A percentile compares a stretch with the other conserved stretches of the same genome.
Conservation (phyloP, 2,888 invertebrate genomes). For the Macrosiphum euphorbiae region DNA sequence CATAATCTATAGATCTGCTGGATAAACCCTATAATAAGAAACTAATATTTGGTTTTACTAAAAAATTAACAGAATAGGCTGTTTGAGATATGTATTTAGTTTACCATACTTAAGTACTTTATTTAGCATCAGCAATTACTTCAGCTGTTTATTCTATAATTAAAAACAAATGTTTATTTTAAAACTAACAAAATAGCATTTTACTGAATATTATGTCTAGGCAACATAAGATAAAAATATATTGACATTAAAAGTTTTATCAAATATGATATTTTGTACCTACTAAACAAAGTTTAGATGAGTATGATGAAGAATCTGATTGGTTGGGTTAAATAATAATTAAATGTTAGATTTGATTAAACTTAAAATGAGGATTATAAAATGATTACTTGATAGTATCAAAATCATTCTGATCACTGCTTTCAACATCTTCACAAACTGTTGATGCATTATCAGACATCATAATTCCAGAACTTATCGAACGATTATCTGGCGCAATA, state of each 20-base stretch:
- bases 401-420: slow-evolving; percentile 48
- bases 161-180: neutral
- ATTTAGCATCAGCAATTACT: neutral
- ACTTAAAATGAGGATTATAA: neutral
- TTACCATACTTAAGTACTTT: neutral
- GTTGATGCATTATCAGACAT: slow-evolving; percentile 54
- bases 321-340: neutral
- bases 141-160: neutral
- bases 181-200: neutral
- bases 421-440: slow-evolving; percentile 50
- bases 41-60: neutral
- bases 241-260: neutral
- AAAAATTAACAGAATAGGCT: neutral
- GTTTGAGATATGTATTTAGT: neutral
- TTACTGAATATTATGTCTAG: neutral
- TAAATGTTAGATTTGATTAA: neutral
- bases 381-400: slow-evolving; percentile 45
- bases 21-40: neutral
- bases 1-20: neutral
- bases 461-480: slow-evolving; percentile 55
- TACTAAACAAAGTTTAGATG: neutral
- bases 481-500: slow-evolving; percentile 53
- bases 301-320: neutral
- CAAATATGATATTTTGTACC: neutral
- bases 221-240: neutral